Evolutionary conservation across 2,888 invertebrate genomes (phyloP).

Genomic region (Oscheius myriophilus): DNA sequence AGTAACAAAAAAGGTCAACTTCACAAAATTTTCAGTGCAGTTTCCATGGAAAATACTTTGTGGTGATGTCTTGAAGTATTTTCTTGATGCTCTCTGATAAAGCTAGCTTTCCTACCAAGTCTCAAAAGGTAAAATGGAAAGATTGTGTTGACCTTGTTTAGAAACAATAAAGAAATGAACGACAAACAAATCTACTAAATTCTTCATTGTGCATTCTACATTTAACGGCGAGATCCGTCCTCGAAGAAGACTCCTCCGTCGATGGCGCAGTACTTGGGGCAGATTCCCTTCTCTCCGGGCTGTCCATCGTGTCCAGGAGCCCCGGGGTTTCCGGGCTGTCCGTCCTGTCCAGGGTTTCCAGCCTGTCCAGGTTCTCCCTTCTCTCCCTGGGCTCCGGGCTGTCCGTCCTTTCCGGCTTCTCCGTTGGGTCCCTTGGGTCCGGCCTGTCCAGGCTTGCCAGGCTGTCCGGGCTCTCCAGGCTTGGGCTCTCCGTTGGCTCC

Average conservation of each 20-base stretch:
- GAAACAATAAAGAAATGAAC: too few relatives aligned
- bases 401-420: slow-evolving; percentile 51
- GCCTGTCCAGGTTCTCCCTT: slow-evolving; percentile 51
- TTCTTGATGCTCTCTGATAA: too few relatives aligned
- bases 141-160: too few relatives aligned
- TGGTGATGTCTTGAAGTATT: too few relatives aligned
- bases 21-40: too few relatives aligned
- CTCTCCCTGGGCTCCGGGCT: slow-evolving; percentile 48
- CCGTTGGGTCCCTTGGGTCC: slow-evolving; percentile 50
- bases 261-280: slow-evolving; percentile 59
- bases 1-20: too few relatives aligned
- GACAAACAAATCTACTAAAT: too few relatives aligned
- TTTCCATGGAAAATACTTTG: too few relatives aligned
- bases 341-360: slow-evolving; percentile 53
- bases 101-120: too few relatives aligned
- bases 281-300: slow-evolving; percentile 57
- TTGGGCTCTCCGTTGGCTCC: slow-evolving; percentile 44
- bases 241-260: slow-evolving; percentile 69
- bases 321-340: slow-evolving; percentile 47
- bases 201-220: not conserved
- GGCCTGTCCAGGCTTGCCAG: slow-evolving; percentile 51
- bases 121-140: too few relatives aligned
- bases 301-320: slow-evolving; percentile 29
- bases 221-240: slow-evolving; percentile 67
- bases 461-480: slow-evolving; percentile 49